These are phyloP conservation scores for Lates japonicus DNA, from an alignment of 2,797 vertebrate genomes.

Conservation along the genomic window DNA sequence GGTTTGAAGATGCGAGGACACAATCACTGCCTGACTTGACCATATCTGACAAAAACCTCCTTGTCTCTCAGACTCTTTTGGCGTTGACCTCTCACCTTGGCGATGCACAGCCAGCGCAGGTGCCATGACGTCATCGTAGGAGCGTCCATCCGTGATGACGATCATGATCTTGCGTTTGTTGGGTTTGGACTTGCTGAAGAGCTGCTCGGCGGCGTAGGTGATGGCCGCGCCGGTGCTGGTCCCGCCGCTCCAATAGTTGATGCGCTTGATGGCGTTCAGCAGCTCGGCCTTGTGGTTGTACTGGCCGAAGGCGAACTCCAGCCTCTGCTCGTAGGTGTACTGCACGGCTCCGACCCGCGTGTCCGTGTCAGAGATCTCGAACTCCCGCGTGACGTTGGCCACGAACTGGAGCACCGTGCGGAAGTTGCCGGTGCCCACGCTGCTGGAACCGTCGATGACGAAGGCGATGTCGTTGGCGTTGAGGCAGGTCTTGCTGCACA, in stretches of 20 bases:
- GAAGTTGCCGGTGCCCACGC: slow-evolving; percentile 95
- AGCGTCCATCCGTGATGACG: slow-evolving; percentile 96
- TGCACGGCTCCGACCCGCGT: slow-evolving; percentile 95
- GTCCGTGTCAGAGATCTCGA: slow-evolving; percentile 97
- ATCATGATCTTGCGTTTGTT: slow-evolving; percentile 99
- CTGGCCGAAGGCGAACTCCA: slow-evolving; percentile 95
- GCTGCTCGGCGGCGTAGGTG: slow-evolving; percentile 92
- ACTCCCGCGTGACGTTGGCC: slow-evolving; percentile 95
- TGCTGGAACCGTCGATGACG: slow-evolving; percentile 97
- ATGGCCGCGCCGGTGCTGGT: slow-evolving; percentile 98
- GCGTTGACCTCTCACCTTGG: slow-evolving; percentile 87
- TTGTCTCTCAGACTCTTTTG: not conserved
- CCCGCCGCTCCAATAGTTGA: slow-evolving; percentile 98
- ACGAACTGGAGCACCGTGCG: slow-evolving; percentile 97
- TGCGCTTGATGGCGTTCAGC: slow-evolving; percentile 92
- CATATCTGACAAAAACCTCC: not conserved
- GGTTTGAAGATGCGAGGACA: not conserved
- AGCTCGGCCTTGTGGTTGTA: slow-evolving; percentile 92
- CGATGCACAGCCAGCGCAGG: slow-evolving; percentile 91
- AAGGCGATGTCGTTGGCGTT: slow-evolving; percentile 97
- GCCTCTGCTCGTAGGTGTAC: slow-evolving; percentile 97
- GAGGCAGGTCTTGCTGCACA: slow-evolving; percentile 98
- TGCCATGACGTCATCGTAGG: slow-evolving; percentile 93
- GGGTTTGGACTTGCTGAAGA: slow-evolving; percentile 97
- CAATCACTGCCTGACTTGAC: not conserved